Percentiles rank a stretch among this genome's conserved stretches.
Evolutionary conservation across 2,113 vertebrate genomes (phyloP).

Genomic region (Halcyon senegalensis): DNA sequence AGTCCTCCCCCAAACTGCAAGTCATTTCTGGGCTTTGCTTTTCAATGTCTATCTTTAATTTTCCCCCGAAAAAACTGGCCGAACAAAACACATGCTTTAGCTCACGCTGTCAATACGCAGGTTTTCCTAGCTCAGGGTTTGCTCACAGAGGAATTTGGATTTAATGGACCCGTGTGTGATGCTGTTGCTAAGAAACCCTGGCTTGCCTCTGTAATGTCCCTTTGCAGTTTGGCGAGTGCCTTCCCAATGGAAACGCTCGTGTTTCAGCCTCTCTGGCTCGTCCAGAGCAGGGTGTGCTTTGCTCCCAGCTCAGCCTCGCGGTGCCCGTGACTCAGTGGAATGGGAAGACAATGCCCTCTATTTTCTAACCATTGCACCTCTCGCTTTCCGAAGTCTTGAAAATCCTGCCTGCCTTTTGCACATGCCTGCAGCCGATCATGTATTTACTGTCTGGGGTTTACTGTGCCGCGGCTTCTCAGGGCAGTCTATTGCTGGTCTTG

Average conservation of each 20-base stretch:
- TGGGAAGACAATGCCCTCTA: not conserved
- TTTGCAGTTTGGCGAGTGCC: not conserved
- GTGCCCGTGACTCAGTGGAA: rapidly evolving
- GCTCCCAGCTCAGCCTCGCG: not conserved
- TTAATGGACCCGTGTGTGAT: not conserved
- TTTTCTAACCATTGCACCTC: not conserved
- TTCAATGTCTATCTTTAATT: not conserved
- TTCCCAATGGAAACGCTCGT: not conserved
- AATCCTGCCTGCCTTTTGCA: not conserved
- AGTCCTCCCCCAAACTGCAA: not conserved
- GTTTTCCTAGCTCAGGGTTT: not conserved
- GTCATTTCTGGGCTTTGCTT: not conserved
- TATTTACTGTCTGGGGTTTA: not conserved
- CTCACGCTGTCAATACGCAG: not conserved
- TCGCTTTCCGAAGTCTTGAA: not conserved
- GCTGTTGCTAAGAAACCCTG: slow-evolving; percentile 58
- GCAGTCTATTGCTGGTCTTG: rapidly evolving
- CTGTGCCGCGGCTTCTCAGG: not conserved
- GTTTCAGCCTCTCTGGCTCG: not conserved
- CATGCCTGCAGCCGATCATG: not conserved
- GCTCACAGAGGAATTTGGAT: not conserved
- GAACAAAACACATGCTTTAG: not conserved
- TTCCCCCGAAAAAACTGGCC: not conserved
- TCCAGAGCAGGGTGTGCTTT: slow-evolving; percentile 12
- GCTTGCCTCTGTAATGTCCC: not conserved